Conservation (phyloP, 2,113 vertebrate genomes). For the Ophthalmolycus amberensis region DNA sequence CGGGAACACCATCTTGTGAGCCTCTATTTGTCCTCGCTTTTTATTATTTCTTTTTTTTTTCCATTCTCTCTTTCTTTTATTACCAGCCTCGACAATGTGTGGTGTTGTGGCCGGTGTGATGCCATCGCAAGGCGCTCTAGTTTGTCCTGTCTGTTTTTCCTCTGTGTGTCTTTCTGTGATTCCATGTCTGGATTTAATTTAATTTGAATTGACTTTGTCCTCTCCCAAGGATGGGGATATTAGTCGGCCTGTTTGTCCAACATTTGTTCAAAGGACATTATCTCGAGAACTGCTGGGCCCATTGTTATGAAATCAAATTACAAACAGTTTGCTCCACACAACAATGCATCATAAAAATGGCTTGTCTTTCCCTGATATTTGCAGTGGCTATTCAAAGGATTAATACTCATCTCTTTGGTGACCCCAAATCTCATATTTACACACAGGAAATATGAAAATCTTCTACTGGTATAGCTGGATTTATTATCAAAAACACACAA, state of each 20-base stretch:
- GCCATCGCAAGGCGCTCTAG: background rate
- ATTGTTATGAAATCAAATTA: conserved; percentile 8
- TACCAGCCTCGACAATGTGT: background rate
- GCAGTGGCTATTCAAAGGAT: background rate
- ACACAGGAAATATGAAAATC: background rate
- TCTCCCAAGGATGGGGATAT: conserved; percentile 5
- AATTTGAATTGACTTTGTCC: conserved; percentile 30
- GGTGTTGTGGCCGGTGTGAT: background rate
- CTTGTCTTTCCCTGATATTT: background rate
- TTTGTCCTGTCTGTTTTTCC: conserved; percentile 2
- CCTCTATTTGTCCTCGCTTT: conserved; percentile 5
- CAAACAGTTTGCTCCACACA: background rate
- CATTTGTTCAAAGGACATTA: background rate
- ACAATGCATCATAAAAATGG: background rate
- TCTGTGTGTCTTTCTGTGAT: background rate
- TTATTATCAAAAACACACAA: background rate
- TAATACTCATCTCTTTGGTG: background rate
- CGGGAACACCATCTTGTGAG: conserved; percentile 8
- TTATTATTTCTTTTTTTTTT: background rate
- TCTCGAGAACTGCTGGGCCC: background rate
- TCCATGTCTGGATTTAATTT: conserved; percentile 16
- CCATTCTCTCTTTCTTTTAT: conserved; percentile 1
- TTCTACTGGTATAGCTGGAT: background rate
- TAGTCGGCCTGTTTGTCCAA: conserved; percentile 5
- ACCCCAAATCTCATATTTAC: background rate